Conservation (phyloP, 2,888 invertebrate species). For the Marasmarcha lunaedactyla region DNA sequence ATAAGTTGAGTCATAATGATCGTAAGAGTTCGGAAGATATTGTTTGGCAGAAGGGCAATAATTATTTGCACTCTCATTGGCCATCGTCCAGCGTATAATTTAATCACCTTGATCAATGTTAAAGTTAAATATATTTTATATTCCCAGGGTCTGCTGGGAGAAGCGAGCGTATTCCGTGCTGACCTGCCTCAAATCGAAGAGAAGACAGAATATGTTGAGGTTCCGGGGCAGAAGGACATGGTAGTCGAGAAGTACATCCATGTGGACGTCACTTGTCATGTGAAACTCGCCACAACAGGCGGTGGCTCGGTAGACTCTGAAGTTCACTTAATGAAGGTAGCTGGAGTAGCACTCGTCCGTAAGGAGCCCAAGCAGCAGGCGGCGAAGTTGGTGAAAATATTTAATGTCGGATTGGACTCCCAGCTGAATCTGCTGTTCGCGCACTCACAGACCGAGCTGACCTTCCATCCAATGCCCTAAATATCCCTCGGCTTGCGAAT, state of each 20-base stretch:
- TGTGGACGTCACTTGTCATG: constrained; percentile 77
- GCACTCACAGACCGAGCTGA: constrained; percentile 74
- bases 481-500: constrained; percentile 29
- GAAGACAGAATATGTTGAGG: constrained; percentile 69
- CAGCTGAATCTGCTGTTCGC: constrained; percentile 76
- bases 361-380: constrained; percentile 68
- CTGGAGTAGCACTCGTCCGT: constrained; percentile 74
- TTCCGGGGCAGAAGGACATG: constrained; percentile 49
- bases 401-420: constrained; percentile 77
- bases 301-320: constrained; percentile 68
- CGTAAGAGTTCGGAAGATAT: constrained; percentile 24
- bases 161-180: constrained; percentile 76
- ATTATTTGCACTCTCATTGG: constrained; percentile 30
- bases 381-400: constrained; percentile 71
- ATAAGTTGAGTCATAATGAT: constrained; percentile 19
- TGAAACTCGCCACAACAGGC: constrained; percentile 70
- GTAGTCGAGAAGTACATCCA: constrained; percentile 75
- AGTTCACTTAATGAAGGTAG: constrained; percentile 75
- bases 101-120: constrained; percentile 25
- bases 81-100: constrained; percentile 21
- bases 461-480: constrained; percentile 72
- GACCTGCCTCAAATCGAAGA: constrained; percentile 77
- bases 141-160: constrained; percentile 66
- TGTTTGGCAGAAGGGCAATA: constrained; percentile 30
- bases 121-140: constrained; percentile 12